Conservation (phyloP, 2,113 vertebrate genomes). For the Campylomormyrus tamandua region DNA sequence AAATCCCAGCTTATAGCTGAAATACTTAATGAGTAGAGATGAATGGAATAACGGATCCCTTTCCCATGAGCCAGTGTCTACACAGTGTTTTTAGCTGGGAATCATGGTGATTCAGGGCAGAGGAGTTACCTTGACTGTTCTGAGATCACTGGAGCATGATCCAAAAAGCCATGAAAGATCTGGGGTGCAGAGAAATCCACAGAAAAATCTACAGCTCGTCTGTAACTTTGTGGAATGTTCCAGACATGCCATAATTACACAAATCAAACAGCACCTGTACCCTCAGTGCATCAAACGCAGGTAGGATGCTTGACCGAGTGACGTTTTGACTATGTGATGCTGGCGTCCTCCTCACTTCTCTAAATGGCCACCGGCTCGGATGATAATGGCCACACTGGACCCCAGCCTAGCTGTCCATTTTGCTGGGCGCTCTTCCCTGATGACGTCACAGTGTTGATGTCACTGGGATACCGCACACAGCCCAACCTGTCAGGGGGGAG, state of each 20-base stretch:
- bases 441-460: conserved; percentile 6
- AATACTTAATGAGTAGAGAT: neutral
- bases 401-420: conserved; percentile 37
- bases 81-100: neutral
- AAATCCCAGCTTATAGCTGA: neutral
- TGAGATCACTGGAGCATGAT: neutral
- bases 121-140: neutral
- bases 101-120: neutral
- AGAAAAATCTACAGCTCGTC: neutral
- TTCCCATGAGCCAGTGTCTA: neutral
- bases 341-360: conserved; percentile 29
- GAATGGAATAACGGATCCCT: neutral
- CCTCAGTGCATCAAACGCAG: neutral
- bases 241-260: neutral
- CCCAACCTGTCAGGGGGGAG: neutral
- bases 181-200: no score
- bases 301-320: conserved; percentile 16
- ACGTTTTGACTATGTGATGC: conserved; percentile 16
- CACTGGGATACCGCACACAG: conserved; percentile 33
- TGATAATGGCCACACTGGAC: conserved; percentile 36
- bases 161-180: neutral
- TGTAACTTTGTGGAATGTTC: neutral
- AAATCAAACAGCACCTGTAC: neutral
- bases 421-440: conserved; percentile 28
- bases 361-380: neutral